These are phyloP conservation scores for Sardina pilchardus DNA, from an alignment of 2,113 vertebrate species.

Conservation along the genomic window DNA sequence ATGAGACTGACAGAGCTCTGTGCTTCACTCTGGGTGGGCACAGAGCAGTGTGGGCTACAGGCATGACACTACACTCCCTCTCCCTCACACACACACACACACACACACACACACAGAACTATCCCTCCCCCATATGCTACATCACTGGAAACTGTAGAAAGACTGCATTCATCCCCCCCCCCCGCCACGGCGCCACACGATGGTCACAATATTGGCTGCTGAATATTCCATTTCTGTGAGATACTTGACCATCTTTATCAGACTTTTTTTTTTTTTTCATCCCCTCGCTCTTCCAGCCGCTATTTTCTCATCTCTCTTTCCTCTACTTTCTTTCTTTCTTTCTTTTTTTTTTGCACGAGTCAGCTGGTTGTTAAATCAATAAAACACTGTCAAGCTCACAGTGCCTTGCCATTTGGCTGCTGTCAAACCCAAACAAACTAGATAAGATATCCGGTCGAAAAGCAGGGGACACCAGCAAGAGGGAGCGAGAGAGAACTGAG, in stretches of 20 bases:
- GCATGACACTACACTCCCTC: slow-evolving; percentile 40
- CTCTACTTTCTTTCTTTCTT: slow-evolving; percentile 45
- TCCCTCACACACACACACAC: slow-evolving; percentile 29
- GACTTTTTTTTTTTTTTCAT: slow-evolving; percentile 45
- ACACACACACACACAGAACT: not conserved
- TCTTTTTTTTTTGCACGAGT: slow-evolving; percentile 63
- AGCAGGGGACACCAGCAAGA: slow-evolving; percentile 4
- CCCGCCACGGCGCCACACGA: slow-evolving; percentile 46
- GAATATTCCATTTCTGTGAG: slow-evolving; percentile 57
- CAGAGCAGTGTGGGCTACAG: slow-evolving; percentile 39
- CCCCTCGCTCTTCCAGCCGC: slow-evolving; percentile 52
- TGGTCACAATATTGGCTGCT: slow-evolving; percentile 49
- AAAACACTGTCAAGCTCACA: slow-evolving; percentile 88
- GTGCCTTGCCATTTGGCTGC: slow-evolving; percentile 90
- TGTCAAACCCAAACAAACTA: slow-evolving; percentile 98
- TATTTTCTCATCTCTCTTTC: slow-evolving; percentile 44
- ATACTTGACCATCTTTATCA: slow-evolving; percentile 68
- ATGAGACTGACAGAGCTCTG: slow-evolving; percentile 50
- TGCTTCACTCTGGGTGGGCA: slow-evolving; percentile 27
- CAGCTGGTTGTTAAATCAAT: slow-evolving; percentile 89
- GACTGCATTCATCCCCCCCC: not conserved
- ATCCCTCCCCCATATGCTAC: not conserved
- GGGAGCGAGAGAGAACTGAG: slow-evolving; percentile 44
- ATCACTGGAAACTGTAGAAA: not conserved
- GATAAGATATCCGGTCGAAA: slow-evolving; percentile 64